A percentile compares a stretch with the other conserved stretches of the same genome.
These are phyloP conservation scores for Forficula auricularia DNA, from an alignment of 1,140 invertebrate genomes.

Conservation along the genomic window DNA sequence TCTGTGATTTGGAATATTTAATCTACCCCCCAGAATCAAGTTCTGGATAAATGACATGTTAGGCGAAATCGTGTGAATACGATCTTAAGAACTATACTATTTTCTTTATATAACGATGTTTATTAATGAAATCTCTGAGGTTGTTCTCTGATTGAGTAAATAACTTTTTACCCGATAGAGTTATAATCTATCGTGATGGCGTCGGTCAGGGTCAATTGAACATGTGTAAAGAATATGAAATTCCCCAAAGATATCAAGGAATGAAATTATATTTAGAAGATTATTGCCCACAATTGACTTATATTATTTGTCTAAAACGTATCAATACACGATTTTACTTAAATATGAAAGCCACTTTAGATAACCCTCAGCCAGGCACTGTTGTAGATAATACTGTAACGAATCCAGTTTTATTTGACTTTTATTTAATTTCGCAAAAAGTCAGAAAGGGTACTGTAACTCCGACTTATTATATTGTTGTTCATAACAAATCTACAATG, in stretches of 20 bases:
- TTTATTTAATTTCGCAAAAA: slow-evolving; percentile 73
- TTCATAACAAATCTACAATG: slow-evolving; percentile 51
- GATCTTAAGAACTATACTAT: too few species aligned
- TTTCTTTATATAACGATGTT: too few species aligned
- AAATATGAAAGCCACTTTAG: slow-evolving; percentile 20
- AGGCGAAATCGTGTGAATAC: too few species aligned
- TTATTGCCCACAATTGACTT: slow-evolving; percentile 50
- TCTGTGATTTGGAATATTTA: too few species aligned
- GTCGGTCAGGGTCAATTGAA: slow-evolving; percentile 75
- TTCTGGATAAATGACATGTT: too few species aligned
- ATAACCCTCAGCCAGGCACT: slow-evolving; percentile 70
- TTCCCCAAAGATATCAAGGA: slow-evolving; percentile 49
- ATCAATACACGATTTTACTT: slow-evolving; percentile 75
- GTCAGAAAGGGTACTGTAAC: slow-evolving; percentile 65
- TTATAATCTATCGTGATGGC: slow-evolving; percentile 82
- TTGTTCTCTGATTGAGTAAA: slow-evolving; percentile 35
- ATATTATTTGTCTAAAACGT: slow-evolving; percentile 78
- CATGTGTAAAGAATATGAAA: slow-evolving; percentile 51
- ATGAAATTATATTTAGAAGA: slow-evolving; percentile 31
- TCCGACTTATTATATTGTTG: slow-evolving; percentile 78
- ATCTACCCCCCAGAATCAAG: too few species aligned
- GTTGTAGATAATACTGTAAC: slow-evolving; percentile 69
- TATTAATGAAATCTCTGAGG: too few species aligned
- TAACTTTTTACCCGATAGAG: slow-evolving; percentile 47
- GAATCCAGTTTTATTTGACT: slow-evolving; percentile 61